A percentile compares a stretch with the other conserved stretches of the same genome.
phyloP scores from a whole-genome alignment of 2,888 invertebrate species.

The Pristionchus arcanus region DNA sequence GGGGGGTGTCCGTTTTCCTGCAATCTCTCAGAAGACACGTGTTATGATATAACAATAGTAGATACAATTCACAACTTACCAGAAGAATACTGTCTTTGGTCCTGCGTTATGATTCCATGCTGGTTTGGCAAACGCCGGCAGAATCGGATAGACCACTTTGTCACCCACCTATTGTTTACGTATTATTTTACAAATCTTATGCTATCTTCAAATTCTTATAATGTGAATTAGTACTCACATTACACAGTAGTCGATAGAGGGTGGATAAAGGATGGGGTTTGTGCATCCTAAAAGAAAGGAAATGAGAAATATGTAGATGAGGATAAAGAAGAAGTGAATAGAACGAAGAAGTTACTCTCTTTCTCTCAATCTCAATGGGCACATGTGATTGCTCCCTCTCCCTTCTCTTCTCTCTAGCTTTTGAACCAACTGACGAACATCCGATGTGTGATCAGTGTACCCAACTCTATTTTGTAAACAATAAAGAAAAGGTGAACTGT shows the following conservation, averaged over 20 bases:
- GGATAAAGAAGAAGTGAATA: neutral
- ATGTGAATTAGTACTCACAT: neutral
- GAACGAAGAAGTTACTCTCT: neutral
- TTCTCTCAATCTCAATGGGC: neutral
- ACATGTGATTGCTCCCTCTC: neutral
- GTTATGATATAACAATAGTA: too few species aligned
- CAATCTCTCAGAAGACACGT: too few species aligned
- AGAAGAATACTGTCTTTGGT: slow-evolving; percentile 93
- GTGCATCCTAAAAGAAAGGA: neutral
- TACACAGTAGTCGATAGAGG: neutral
- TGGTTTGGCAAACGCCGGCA: slow-evolving; percentile 82
- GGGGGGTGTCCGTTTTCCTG: too few species aligned
- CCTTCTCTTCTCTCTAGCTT: slow-evolving; percentile 12
- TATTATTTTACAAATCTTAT: neutral
- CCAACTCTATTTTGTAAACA: too few species aligned
- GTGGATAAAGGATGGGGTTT: neutral
- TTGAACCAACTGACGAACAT: neutral
- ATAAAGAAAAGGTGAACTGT: too few species aligned
- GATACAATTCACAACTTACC: slow-evolving; percentile 81
- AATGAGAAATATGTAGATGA: neutral
- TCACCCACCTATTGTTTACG: slow-evolving; percentile 2
- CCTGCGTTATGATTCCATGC: slow-evolving; percentile 98
- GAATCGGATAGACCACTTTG: slow-evolving; percentile 65
- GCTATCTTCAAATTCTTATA: neutral
- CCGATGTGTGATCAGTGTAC: neutral